A percentile compares a stretch with the other conserved stretches of the same genome.
Conservation (phyloP, 2,888 invertebrate species). For the Aproaerema taeniolella region DNA sequence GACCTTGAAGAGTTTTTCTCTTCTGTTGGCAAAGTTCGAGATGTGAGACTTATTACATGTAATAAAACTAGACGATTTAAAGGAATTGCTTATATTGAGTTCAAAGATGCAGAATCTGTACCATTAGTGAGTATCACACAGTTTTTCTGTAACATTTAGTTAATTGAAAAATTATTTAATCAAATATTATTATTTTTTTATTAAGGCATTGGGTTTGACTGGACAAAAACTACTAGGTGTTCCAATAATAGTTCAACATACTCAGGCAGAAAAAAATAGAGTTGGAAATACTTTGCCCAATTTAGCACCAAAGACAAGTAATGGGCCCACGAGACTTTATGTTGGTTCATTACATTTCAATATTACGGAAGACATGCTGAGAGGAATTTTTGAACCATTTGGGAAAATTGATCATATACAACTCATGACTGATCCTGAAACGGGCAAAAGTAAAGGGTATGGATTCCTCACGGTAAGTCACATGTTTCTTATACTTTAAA, state of each 20-base stretch:
- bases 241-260: constrained; percentile 98
- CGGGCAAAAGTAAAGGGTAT: constrained; percentile 96
- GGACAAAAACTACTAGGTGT: constrained; percentile 97
- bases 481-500: not conserved
- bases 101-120: constrained; percentile 98
- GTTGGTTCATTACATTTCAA: constrained; percentile 99
- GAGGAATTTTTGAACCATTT: constrained; percentile 99
- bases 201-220: constrained; percentile 93
- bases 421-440: constrained; percentile 96
- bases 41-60: constrained; percentile 98
- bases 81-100: constrained; percentile 99
- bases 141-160: not conserved
- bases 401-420: constrained; percentile 98
- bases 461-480: constrained; percentile 95
- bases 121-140: constrained; percentile 86
- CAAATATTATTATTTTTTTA: constrained; percentile 26
- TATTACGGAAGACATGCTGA: constrained; percentile 98
- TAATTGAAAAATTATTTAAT: not conserved
- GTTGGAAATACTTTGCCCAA: constrained; percentile 91
- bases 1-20: constrained; percentile 99
- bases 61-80: constrained; percentile 99
- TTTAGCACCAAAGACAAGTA: constrained; percentile 90
- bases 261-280: constrained; percentile 97
- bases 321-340: constrained; percentile 97
- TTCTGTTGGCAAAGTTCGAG: constrained; percentile 98